Conservation (phyloP, 2,888 invertebrate genomes). For the Netelia inedita region DNA sequence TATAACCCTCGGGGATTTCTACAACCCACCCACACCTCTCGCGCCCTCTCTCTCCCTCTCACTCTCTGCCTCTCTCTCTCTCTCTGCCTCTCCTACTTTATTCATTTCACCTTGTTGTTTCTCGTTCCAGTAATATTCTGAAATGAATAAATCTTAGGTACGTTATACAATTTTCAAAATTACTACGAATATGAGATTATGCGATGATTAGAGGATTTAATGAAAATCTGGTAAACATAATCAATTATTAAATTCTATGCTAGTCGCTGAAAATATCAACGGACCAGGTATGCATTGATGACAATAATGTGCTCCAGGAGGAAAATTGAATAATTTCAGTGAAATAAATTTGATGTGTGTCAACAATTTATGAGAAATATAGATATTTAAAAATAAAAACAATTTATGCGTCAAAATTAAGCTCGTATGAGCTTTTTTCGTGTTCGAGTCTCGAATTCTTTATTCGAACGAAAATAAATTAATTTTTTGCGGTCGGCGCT, state of each 20-base stretch:
- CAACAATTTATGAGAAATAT: too few relatives aligned
- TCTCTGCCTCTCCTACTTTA: conserved; percentile 36
- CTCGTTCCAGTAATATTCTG: neutral
- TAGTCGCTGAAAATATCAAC: neutral
- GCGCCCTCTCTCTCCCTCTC: conserved; percentile 4
- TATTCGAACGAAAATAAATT: neutral
- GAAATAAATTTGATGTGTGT: too few relatives aligned
- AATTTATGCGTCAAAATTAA: too few relatives aligned
- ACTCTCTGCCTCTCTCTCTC: conserved; percentile 8
- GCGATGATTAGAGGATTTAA: too few relatives aligned
- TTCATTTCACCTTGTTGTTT: neutral
- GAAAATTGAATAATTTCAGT: neutral
- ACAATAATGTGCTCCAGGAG: neutral
- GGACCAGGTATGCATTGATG: neutral
- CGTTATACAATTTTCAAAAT: neutral
- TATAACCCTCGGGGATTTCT: conserved; percentile 24
- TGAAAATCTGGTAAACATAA: too few relatives aligned
- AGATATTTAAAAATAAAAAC: too few relatives aligned
- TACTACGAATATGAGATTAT: neutral
- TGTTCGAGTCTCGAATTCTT: neutral
- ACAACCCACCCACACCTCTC: neutral
- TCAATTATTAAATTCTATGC: neutral
- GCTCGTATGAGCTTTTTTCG: too few relatives aligned
- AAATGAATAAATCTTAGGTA: neutral
- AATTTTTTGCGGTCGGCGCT: neutral